phyloP scores from a whole-genome alignment of 1,140 invertebrate species.

The Pachypsylla venusta region DNA sequence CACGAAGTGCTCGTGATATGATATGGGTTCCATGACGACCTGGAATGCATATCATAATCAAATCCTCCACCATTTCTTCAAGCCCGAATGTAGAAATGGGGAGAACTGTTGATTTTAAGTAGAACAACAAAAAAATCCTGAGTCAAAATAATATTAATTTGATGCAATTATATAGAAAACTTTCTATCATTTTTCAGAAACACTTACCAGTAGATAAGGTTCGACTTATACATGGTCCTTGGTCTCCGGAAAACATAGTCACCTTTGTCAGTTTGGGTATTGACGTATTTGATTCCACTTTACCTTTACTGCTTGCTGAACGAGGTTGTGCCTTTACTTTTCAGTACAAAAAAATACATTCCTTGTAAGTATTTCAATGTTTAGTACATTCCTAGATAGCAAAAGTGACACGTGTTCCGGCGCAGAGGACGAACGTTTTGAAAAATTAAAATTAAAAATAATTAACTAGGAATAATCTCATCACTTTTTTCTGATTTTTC shows the following conservation, averaged over 20 bases:
- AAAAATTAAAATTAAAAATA: not conserved
- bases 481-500: not conserved
- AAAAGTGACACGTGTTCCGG: not conserved
- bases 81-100: no score
- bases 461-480: not conserved
- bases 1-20: no score
- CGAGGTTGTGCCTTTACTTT: conserved; percentile 42
- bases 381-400: not conserved
- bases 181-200: conserved; percentile 35
- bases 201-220: conserved; percentile 46
- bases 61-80: no score
- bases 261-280: conserved; percentile 49
- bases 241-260: conserved; percentile 46
- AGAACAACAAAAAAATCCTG: no score
- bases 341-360: conserved; percentile 26
- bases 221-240: conserved; percentile 47
- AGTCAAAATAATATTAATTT: not conserved
- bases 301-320: conserved; percentile 45
- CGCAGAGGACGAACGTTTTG: not conserved
- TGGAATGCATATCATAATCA: no score
- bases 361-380: conserved; percentile 15
- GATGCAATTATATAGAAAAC: not conserved
- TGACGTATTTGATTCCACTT: conserved; percentile 71
- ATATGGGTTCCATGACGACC: no score
- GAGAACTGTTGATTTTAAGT: no score